Evolutionary conservation across 2,113 vertebrate genomes (phyloP), one percentile per base, ranked within the genome.

Genomic region (Triplophysa tibetana): DNA sequence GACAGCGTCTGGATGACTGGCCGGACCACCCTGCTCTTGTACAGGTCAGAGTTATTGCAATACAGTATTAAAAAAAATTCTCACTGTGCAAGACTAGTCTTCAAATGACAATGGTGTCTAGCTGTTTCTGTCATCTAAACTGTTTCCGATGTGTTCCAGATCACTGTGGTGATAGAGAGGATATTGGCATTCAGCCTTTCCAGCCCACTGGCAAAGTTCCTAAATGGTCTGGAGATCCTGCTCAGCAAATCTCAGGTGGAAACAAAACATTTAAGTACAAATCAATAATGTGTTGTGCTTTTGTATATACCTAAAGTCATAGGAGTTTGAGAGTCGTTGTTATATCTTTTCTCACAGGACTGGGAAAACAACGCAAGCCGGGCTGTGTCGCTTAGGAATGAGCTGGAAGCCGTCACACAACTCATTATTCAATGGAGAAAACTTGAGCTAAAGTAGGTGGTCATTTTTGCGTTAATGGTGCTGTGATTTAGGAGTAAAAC

Each of bases 181-280:
- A 97, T 99, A 81, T 70, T 76, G 86, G 87, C 91, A 70, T 99
- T 99, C 85, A 94, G 95, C 12, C 93, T 99, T 72, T 94, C 95
- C 77, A 94, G 96, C 88, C 95, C 98, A 8, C 89, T 99, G 62
- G 95, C 97, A 8, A 99, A 98, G 87, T 95, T 99, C 80, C 89
- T 99, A n/a, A 97, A 97, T 23, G 98, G 98, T 10, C 89, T 99
- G 87, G 98, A 99, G 92, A 97, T 99, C 81, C 93, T 99, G 76
- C 91, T 99, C 62, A 88, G 92, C 85, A 99, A 99, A 88, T 93
- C 98, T 45, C 98, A 99, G 91, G 98, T 99, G 33, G 86, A 91
- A 88, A 67, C 70, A 23, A 14, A 67, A 69, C 19, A 33, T 33
- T 7, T 10, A 2, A 13, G 3, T 3, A 45, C 16, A 10, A 26